A percentile compares a stretch with the other conserved stretches of the same genome.
Evolutionary conservation across 2,113 vertebrate species (phyloP).

Genomic region (Carettochelys insculpta): DNA sequence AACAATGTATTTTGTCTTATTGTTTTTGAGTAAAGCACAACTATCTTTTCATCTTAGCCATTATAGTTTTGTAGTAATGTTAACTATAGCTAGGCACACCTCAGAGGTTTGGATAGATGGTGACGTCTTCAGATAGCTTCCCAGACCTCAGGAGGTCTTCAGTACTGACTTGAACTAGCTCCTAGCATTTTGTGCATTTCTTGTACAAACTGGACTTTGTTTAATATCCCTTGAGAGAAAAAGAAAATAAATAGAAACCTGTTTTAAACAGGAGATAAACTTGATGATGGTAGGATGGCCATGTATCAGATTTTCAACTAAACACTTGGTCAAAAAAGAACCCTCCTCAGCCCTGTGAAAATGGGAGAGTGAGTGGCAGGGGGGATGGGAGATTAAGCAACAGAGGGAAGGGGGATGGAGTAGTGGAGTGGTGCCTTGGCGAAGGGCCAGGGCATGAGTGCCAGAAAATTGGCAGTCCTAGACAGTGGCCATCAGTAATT

Average conservation of each 20-base stretch:
- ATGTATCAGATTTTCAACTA: too few relatives aligned
- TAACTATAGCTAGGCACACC: not conserved
- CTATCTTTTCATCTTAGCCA: not conserved
- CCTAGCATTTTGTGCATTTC: too few relatives aligned
- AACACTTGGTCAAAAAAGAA: too few relatives aligned
- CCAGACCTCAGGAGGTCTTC: not conserved
- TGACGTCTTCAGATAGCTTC: not conserved
- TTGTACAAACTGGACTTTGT: not conserved
- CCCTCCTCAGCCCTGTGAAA: too few relatives aligned
- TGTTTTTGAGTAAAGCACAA: not conserved
- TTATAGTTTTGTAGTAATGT: not conserved
- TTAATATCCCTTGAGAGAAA: not conserved
- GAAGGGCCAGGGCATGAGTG: too few relatives aligned
- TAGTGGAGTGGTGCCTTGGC: too few relatives aligned
- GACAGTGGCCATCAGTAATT: not conserved
- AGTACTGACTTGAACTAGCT: not conserved
- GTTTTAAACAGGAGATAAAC: not conserved
- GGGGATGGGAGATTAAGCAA: too few relatives aligned
- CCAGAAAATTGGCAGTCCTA: too few relatives aligned
- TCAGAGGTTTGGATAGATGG: not conserved
- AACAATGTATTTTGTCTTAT: not conserved
- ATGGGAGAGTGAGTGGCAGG: too few relatives aligned
- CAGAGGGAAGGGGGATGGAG: too few relatives aligned
- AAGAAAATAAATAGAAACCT: constrained; percentile 1
- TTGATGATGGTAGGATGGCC: not conserved